Percentiles rank a stretch among this genome's conserved stretches.
Conservation (phyloP, 2,113 vertebrate species). For the Engystomops pustulosus region DNA sequence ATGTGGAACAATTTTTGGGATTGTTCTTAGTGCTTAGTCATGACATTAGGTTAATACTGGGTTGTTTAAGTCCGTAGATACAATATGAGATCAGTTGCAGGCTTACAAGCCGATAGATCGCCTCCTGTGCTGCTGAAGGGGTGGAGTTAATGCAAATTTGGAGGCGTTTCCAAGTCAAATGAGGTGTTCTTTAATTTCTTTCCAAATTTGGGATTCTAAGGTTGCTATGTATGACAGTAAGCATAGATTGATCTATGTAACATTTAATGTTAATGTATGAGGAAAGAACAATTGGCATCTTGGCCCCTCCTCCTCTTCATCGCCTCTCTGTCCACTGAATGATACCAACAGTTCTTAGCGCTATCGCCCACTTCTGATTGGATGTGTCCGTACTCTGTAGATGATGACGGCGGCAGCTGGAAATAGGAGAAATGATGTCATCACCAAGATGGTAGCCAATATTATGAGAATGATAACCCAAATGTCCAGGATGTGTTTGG, state of each 20-base stretch:
- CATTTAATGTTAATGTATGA: too few species aligned
- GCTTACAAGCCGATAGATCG: too few species aligned
- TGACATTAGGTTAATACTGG: not conserved
- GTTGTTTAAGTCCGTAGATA: not conserved
- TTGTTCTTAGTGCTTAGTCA: slow-evolving; percentile 17
- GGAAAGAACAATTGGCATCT: too few species aligned
- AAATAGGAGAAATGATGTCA: slow-evolving; percentile 78
- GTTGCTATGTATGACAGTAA: too few species aligned
- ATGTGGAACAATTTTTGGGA: not conserved
- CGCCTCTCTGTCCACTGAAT: not conserved
- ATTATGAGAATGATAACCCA: slow-evolving; percentile 83
- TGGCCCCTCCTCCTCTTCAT: too few species aligned
- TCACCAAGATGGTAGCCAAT: slow-evolving; percentile 78
- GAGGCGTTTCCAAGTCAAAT: not conserved
- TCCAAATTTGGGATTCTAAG: too few species aligned
- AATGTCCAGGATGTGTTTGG: slow-evolving; percentile 79
- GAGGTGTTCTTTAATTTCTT: not conserved
- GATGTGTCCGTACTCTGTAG: slow-evolving; percentile 78
- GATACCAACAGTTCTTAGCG: not conserved
- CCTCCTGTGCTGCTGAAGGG: not conserved
- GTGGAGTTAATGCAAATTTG: not conserved
- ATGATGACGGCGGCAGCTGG: slow-evolving; percentile 76
- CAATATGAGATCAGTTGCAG: not conserved
- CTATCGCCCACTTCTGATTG: slow-evolving; percentile 62
- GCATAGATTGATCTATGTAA: not conserved